A percentile compares a stretch with the other conserved stretches of the same genome.
Evolutionary conservation across 2,888 invertebrate genomes (phyloP).

Genomic region (Diplazon laetatorius): DNA sequence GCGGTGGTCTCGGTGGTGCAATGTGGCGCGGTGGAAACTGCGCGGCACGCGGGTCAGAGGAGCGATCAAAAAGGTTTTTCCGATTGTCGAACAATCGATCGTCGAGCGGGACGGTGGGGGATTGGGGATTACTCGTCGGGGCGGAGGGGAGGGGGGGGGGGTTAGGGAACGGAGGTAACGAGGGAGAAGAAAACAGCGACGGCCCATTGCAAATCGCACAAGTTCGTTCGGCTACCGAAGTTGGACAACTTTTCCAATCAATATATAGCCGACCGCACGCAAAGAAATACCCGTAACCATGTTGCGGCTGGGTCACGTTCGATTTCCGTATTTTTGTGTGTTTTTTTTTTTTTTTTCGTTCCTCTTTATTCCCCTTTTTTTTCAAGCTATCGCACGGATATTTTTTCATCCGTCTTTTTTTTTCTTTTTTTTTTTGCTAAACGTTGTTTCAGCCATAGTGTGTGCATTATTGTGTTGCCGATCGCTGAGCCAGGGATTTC

Average conservation of each 20-base stretch:
- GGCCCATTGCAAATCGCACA: conserved; percentile 10
- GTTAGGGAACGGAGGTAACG: conserved; percentile 18
- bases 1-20: background rate
- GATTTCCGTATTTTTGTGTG: background rate
- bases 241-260: conserved; percentile 36
- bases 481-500: no score
- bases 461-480: no score
- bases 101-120: background rate
- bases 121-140: no score
- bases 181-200: background rate
- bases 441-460: no score
- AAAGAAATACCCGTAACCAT: conserved; percentile 6
- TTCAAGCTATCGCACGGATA: background rate
- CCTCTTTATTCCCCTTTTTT: background rate
- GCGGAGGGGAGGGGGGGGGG: no score
- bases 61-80: conserved; percentile 11
- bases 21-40: conserved; percentile 4
- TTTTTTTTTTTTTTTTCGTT: background rate
- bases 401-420: background rate
- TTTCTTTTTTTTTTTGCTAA: background rate
- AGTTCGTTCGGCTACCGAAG: conserved; percentile 23
- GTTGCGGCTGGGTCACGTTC: conserved; percentile 15
- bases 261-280: conserved; percentile 22
- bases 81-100: conserved; percentile 17
- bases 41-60: background rate